Percentiles rank a stretch among this genome's conserved stretches.
phyloP scores from a whole-genome alignment of 2,888 invertebrate genomes.

The Eupithecia subfuscata region DNA sequence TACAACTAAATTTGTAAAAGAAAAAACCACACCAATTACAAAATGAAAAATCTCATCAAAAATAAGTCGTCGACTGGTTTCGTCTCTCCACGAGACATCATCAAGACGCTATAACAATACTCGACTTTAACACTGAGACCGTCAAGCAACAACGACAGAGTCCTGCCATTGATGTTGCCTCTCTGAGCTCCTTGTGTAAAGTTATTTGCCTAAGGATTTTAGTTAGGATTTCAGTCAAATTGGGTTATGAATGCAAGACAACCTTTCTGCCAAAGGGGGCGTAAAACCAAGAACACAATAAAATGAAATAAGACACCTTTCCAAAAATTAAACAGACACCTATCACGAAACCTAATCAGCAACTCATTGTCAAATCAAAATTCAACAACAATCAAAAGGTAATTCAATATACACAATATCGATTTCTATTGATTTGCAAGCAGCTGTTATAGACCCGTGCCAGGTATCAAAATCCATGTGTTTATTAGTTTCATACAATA shows the following conservation, averaged over 20 bases:
- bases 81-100: too few relatives aligned
- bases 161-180: too few relatives aligned
- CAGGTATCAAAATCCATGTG: not conserved
- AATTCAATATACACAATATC: conserved; percentile 9
- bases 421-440: conserved; percentile 4
- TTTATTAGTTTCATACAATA: not conserved
- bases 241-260: not conserved
- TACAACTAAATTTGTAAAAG: too few relatives aligned
- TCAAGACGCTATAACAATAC: too few relatives aligned
- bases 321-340: not conserved
- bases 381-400: conserved; percentile 4
- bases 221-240: not conserved
- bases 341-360: conserved; percentile 10
- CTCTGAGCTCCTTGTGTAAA: too few relatives aligned
- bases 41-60: too few relatives aligned
- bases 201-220: too few relatives aligned
- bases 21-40: too few relatives aligned
- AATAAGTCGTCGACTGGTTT: too few relatives aligned
- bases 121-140: too few relatives aligned
- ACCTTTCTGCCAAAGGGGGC: not conserved
- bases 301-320: conserved; percentile 3
- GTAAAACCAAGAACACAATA: not conserved
- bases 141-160: too few relatives aligned
- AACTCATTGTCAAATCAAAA: conserved; percentile 7
- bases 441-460: not conserved